Evolutionary conservation across 2,113 vertebrate genomes (phyloP).

Genomic region (Arizona elegans): DNA sequence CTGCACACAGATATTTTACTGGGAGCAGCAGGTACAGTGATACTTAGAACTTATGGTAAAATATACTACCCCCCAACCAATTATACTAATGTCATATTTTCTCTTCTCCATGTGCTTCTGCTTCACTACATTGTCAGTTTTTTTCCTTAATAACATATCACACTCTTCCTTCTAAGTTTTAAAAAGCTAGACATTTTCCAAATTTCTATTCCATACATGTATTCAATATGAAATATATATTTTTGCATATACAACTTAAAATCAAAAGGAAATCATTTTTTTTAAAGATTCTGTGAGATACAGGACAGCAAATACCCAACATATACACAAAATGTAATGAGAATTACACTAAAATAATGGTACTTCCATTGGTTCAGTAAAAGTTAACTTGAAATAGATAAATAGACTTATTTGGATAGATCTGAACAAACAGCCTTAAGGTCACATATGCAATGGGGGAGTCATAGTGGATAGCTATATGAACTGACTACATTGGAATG

Average conservation of each 20-base stretch:
- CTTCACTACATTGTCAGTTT: not conserved
- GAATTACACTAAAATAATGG: not conserved
- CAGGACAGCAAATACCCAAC: not conserved
- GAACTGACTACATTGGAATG: not conserved
- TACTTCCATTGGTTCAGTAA: not conserved
- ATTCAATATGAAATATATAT: not conserved
- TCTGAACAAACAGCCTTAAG: not conserved
- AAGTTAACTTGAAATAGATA: not conserved
- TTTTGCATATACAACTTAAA: not conserved
- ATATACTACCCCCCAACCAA: not conserved
- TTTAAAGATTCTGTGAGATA: not conserved
- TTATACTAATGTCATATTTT: not conserved
- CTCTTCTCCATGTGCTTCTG: not conserved
- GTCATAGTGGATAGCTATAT: not conserved
- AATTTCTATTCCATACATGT: not conserved
- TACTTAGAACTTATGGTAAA: not conserved
- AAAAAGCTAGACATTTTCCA: not conserved
- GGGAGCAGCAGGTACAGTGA: not conserved
- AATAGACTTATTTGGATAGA: not conserved
- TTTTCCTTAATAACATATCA: not conserved
- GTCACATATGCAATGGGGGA: not conserved
- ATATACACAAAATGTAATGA: not conserved
- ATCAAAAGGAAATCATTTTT: not conserved
- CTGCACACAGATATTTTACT: not conserved
- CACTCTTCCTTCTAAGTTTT: not conserved